Conservation (phyloP, 2,888 invertebrate genomes). For the Drosophila borborema region DNA sequence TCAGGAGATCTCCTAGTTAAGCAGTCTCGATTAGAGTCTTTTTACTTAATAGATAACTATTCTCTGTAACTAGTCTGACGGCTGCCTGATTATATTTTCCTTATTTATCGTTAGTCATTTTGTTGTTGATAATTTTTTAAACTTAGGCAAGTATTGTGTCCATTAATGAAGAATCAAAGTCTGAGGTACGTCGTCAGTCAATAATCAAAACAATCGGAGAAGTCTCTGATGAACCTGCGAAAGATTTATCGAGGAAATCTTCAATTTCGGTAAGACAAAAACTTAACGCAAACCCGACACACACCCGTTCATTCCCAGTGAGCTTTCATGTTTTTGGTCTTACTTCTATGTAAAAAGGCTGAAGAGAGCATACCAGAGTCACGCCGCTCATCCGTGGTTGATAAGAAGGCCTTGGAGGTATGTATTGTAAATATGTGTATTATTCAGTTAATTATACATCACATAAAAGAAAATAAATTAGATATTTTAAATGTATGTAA, state of each 20-base stretch:
- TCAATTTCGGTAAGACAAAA: slow-evolving; percentile 77
- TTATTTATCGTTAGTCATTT: background rate
- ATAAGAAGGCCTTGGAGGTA: slow-evolving; percentile 82
- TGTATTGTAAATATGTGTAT: slow-evolving; percentile 27
- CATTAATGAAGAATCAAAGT: slow-evolving; percentile 75
- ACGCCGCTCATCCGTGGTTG: slow-evolving; percentile 80
- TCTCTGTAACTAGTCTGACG: background rate
- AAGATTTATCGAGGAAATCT: slow-evolving; percentile 79
- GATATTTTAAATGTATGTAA: background rate
- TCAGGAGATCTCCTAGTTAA: no score
- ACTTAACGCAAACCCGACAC: background rate
- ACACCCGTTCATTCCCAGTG: background rate
- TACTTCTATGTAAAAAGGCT: slow-evolving; percentile 52
- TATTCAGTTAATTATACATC: background rate
- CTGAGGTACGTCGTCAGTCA: slow-evolving; percentile 78
- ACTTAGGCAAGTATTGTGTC: slow-evolving; percentile 66
- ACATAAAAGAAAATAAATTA: background rate
- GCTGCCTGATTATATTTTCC: background rate
- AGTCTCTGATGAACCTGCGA: slow-evolving; percentile 64
- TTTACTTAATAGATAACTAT: no score
- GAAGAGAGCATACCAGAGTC: slow-evolving; percentile 78
- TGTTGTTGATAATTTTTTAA: slow-evolving; percentile 15
- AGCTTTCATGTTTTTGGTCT: background rate
- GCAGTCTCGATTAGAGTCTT: no score
- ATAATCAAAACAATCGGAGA: slow-evolving; percentile 67